Conservation (phyloP, 2,113 vertebrate species). For the Ceyx cyanopectus region DNA sequence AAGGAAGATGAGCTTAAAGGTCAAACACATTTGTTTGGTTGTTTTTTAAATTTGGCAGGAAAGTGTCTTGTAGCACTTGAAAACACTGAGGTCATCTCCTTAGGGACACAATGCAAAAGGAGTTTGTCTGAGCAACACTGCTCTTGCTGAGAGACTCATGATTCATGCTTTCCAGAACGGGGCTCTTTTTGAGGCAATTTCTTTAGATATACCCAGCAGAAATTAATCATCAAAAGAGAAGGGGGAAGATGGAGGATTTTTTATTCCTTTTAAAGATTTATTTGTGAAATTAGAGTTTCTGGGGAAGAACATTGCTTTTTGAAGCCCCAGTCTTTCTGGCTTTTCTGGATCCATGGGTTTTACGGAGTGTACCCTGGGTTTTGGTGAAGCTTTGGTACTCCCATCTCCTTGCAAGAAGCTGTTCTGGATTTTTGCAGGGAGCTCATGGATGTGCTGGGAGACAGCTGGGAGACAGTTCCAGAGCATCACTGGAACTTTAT, state of each 20-base stretch:
- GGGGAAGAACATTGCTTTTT: not conserved
- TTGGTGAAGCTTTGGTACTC: accelerated
- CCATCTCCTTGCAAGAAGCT: not conserved
- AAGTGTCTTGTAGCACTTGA: accelerated
- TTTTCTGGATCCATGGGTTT: not conserved
- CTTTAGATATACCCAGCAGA: not conserved
- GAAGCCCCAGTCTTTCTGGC: not conserved
- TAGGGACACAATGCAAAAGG: accelerated
- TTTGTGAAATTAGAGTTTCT: not conserved
- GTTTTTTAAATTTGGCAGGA: not conserved
- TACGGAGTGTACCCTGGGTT: accelerated
- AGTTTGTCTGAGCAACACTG: not conserved
- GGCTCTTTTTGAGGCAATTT: not conserved
- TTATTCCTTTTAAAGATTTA: not conserved
- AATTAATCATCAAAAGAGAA: accelerated
- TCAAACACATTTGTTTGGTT: not conserved
- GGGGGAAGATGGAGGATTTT: not conserved
- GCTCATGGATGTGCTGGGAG: not conserved
- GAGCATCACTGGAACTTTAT: not conserved
- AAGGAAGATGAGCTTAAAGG: not conserved
- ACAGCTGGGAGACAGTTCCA: not conserved
- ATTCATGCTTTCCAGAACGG: not conserved
- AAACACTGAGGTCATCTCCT: not conserved
- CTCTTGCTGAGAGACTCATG: accelerated
- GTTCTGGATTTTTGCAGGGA: not conserved